These are phyloP conservation scores for Staurois parvus DNA, from an alignment of 2,797 vertebrate genomes.

Conservation along the genomic window DNA sequence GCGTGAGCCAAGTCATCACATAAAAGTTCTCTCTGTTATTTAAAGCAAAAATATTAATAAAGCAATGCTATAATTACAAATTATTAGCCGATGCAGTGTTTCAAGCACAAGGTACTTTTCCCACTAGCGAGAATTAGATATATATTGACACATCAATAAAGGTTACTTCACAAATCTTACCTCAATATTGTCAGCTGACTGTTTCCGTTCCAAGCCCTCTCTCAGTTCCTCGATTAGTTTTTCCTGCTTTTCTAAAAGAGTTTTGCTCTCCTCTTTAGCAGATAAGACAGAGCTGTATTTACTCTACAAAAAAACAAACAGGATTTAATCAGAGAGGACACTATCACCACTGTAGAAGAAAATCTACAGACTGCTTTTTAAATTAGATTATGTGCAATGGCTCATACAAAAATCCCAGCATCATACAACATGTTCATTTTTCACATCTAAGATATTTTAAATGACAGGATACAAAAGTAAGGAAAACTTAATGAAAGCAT, in stretches of 20 bases:
- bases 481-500: no score
- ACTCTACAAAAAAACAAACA: slow-evolving; percentile 69
- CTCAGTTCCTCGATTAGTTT: slow-evolving; percentile 81
- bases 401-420: background rate
- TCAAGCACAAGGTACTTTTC: background rate
- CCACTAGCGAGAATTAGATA: background rate
- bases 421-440: background rate
- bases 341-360: background rate
- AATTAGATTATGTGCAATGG: background rate
- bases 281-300: slow-evolving; percentile 81
- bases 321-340: background rate
- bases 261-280: slow-evolving; percentile 80
- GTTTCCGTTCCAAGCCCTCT: slow-evolving; percentile 80
- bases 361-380: background rate
- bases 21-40: slow-evolving; percentile 85
- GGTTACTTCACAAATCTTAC: slow-evolving; percentile 68
- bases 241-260: slow-evolving; percentile 76
- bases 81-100: background rate
- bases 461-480: no score
- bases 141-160: background rate
- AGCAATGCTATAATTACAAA: background rate
- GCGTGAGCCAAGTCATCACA: slow-evolving; percentile 88
- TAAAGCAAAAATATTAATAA: slow-evolving; percentile 29
- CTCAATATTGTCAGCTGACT: slow-evolving; percentile 87
- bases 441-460: no score